These are phyloP conservation scores for Xenopus tropicalis DNA, from an alignment of 2,113 vertebrate species.

Conservation along the genomic window UCB_Xtro_10.0 CM004447.2:119288501-119289000, in stretches of 20 bases:
- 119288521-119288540: conserved; percentile 23
- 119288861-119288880: too few relatives aligned
- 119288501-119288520: conserved; percentile 10
- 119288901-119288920: too few relatives aligned
- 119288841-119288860: too few relatives aligned
- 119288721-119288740: conserved; percentile 56
- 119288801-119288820: neutral
- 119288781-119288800: conserved; percentile 33
- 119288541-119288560: conserved; percentile 54
- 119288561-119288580: conserved; percentile 58
- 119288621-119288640: conserved; percentile 56
- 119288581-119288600: conserved; percentile 47
- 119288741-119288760: conserved; percentile 38
- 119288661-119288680: conserved; percentile 61
- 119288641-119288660: conserved; percentile 59
- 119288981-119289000: too few relatives aligned
- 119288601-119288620: conserved; percentile 51
- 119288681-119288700: conserved; percentile 61
- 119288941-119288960: too few relatives aligned
- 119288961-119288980: too few relatives aligned
- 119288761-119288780: conserved; percentile 31
- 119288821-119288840: too few relatives aligned
- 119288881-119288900: too few relatives aligned
- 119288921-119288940: too few relatives aligned
- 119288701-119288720: conserved; percentile 49